phyloP scores from a whole-genome alignment of 2,113 vertebrate species.

The Sphyrna mokarran region DNA sequence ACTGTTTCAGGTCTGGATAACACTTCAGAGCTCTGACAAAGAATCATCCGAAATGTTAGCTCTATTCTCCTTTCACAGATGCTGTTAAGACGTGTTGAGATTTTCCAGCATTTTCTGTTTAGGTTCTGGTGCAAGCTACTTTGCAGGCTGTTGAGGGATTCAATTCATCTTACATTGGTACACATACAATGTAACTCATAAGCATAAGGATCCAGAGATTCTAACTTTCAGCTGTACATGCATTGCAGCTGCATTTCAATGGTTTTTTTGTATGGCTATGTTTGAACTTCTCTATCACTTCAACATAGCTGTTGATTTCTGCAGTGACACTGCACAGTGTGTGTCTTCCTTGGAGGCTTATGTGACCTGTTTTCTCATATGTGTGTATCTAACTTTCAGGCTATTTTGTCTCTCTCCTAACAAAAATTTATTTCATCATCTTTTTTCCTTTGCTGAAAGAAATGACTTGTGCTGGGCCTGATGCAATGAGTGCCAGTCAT shows the following conservation, averaged over 20 bases:
- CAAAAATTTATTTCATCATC: neutral
- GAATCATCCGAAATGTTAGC: too few relatives aligned
- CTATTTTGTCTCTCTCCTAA: neutral
- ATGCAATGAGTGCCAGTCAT: neutral
- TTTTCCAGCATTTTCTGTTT: too few relatives aligned
- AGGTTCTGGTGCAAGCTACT: neutral
- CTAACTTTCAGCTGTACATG: neutral
- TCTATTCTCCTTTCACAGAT: too few relatives aligned
- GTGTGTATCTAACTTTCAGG: neutral
- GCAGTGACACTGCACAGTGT: neutral
- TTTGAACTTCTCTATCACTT: neutral
- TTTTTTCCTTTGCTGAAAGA: neutral
- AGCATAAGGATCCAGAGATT: neutral
- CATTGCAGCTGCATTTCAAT: neutral
- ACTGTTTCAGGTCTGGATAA: too few relatives aligned
- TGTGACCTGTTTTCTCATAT: neutral
- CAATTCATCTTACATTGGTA: too few relatives aligned
- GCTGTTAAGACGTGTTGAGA: too few relatives aligned
- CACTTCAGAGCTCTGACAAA: too few relatives aligned
- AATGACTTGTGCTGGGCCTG: neutral
- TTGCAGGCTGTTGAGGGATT: too few relatives aligned
- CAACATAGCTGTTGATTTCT: neutral
- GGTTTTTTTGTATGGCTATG: neutral
- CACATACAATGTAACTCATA: too few relatives aligned
- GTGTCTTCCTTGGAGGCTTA: neutral